Evolutionary conservation across 2,797 vertebrate species (phyloP), one percentile per base, ranked within the genome.

Genomic region (Botia almorhae): DNA sequence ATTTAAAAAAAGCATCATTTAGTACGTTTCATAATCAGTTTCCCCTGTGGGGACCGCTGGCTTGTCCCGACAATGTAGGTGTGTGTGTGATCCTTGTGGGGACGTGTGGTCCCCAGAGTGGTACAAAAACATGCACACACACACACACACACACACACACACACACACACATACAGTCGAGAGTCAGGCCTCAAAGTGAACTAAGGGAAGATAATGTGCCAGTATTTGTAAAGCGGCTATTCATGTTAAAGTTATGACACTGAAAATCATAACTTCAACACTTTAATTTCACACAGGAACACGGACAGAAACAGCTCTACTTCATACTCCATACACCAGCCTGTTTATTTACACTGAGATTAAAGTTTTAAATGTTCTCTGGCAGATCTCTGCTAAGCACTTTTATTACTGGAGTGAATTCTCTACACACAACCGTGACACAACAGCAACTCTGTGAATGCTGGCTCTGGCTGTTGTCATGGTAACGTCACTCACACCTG

Each of bases 401-500:
- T 46, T 10, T 11, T 10, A 8, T 10, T 8, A 46, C 8, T 46
- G 43, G 10, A 10, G 43, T 33, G 33, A 33, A 33, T 33, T 46
- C 43, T 10, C 43, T 46, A 46, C 43, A 46, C 10, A 46, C 39
- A 43, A 43, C 39, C 1, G 3, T 33, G 33, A 3, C 4, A 33
- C 33, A 7, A 60, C 51, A 60, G 21, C 26, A 50, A 26, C 23
- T 26, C 33, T 33, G 80, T 79, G 84, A 48, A 69, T 58, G 43
- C 71, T 43, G 61, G 71, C 70, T 82, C 80, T 46, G 76, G 67
- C 68, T 64, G 56, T 51, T 58, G 74, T 76, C 23, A 53, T 53
- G n/a, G 56, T 75, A 68, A 77, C 78, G 21, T 71, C 74, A 64
- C 79, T 83, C 71, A 84, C 86, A 88, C 88, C 85, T 83, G 78